phyloP scores from a whole-genome alignment of 2,113 vertebrate genomes.

The Sitta europaea region DNA sequence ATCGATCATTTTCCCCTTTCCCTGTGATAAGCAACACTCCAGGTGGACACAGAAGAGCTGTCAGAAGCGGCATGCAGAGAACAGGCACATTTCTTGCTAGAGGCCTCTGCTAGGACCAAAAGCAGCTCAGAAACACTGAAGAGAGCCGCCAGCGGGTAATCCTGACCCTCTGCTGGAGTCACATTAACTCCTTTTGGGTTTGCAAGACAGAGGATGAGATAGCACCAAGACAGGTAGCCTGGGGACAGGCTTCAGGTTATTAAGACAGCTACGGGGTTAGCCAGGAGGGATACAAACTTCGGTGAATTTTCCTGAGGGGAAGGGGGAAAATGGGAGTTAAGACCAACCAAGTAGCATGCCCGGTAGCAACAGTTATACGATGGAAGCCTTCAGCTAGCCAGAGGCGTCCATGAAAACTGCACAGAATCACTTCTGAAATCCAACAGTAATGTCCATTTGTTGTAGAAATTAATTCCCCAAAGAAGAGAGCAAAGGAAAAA shows the following conservation, averaged over 20 bases:
- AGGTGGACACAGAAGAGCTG: not conserved
- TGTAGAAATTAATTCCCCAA: conserved; percentile 72
- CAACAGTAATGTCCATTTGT: conserved; percentile 70
- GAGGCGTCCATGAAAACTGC: conserved; percentile 61
- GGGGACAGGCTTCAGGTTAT: conserved; percentile 67
- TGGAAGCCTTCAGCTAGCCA: conserved; percentile 71
- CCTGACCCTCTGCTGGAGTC: conserved; percentile 26
- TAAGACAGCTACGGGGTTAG: conserved; percentile 58
- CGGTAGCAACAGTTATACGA: conserved; percentile 40
- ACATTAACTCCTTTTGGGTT: conserved; percentile 34
- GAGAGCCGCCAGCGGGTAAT: not conserved
- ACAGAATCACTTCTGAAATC: conserved; percentile 57
- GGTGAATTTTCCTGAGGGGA: conserved; percentile 51
- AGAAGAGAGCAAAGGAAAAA: conserved; percentile 67
- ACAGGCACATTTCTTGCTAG: not conserved
- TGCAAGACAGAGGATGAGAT: conserved; percentile 30
- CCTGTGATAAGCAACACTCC: not conserved
- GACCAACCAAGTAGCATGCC: conserved; percentile 47
- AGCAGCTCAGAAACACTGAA: not conserved
- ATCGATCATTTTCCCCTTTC: not conserved
- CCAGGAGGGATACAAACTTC: conserved; percentile 58
- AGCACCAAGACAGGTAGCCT: conserved; percentile 66
- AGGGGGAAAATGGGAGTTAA: conserved; percentile 25
- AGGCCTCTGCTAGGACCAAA: not conserved
- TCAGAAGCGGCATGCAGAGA: not conserved